Conservation (phyloP, 2,797 vertebrate species). For the Pseudochromis fuscus region DNA sequence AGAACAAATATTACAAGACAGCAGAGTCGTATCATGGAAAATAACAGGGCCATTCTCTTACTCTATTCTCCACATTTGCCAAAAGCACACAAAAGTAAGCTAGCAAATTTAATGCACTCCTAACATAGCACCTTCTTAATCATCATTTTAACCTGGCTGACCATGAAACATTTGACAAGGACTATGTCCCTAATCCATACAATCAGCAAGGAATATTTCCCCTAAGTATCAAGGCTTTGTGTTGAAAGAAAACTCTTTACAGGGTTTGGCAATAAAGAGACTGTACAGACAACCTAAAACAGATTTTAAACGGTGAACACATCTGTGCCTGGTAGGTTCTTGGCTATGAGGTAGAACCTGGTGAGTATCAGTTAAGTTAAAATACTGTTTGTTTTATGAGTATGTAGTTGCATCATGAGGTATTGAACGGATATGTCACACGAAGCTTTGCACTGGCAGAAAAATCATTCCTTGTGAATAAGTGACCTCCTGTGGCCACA, state of each 20-base stretch:
- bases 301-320: constrained; percentile 75
- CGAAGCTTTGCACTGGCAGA: constrained; percentile 87
- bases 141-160: constrained; percentile 77
- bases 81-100: constrained; percentile 72
- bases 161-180: constrained; percentile 69
- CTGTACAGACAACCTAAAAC: constrained; percentile 73
- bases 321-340: constrained; percentile 85
- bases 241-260: constrained; percentile 79
- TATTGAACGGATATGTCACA: constrained; percentile 88
- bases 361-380: constrained; percentile 82
- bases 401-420: constrained; percentile 87
- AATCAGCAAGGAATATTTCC: constrained; percentile 84
- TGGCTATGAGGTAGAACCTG: constrained; percentile 90
- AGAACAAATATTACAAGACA: constrained; percentile 55
- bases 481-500: constrained; percentile 83
- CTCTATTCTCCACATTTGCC: constrained; percentile 58
- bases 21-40: constrained; percentile 57
- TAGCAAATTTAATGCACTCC: constrained; percentile 69
- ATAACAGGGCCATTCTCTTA: constrained; percentile 64
- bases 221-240: constrained; percentile 84
- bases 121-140: constrained; percentile 81
- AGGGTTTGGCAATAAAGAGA: constrained; percentile 81
- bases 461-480: constrained; percentile 88
- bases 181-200: constrained; percentile 78
- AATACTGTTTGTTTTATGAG: constrained; percentile 88